Evolutionary conservation across 2,113 vertebrate species (phyloP).

Genomic region (Cyprinodon variegatus): DNA sequence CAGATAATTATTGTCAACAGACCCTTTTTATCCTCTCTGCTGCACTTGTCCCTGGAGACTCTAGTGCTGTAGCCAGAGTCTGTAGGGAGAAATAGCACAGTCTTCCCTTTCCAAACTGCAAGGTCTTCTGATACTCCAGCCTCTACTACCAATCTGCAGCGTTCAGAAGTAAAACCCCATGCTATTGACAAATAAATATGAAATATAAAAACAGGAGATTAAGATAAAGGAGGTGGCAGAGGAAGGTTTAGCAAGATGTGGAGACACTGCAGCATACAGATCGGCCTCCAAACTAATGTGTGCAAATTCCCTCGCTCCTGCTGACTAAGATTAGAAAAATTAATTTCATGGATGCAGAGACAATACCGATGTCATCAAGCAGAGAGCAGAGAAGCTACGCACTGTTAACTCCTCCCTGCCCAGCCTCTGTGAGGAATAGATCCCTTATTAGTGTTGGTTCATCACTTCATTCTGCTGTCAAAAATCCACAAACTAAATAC

Average conservation of each 20-base stretch:
- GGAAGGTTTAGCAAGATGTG: conserved; percentile 28
- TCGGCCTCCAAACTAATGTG: conserved; percentile 80
- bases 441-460: conserved; percentile 33
- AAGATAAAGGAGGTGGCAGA: conserved; percentile 30
- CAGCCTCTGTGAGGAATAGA: conserved; percentile 35
- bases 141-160: conserved; percentile 55
- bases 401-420: conserved; percentile 70
- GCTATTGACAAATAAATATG: conserved; percentile 34
- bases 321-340: conserved; percentile 85
- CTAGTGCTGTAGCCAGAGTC: conserved; percentile 65
- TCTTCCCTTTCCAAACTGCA: conserved; percentile 54
- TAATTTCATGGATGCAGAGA: conserved; percentile 84
- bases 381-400: conserved; percentile 65
- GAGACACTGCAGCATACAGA: conserved; percentile 65
- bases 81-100: conserved; percentile 59
- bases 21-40: conserved; percentile 69
- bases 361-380: conserved; percentile 83
- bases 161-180: conserved; percentile 42
- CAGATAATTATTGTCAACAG: conserved; percentile 74
- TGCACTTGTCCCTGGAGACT: conserved; percentile 64
- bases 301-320: conserved; percentile 82
- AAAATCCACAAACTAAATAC: conserved; percentile 14
- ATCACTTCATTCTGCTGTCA: conserved; percentile 34
- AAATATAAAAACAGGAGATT: conserved; percentile 17
- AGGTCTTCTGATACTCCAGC: conserved; percentile 40